Evolutionary conservation across 1,140 invertebrate species (phyloP), one percentile per base, ranked within the genome.

Genomic region (Orius insidiosus): DNA sequence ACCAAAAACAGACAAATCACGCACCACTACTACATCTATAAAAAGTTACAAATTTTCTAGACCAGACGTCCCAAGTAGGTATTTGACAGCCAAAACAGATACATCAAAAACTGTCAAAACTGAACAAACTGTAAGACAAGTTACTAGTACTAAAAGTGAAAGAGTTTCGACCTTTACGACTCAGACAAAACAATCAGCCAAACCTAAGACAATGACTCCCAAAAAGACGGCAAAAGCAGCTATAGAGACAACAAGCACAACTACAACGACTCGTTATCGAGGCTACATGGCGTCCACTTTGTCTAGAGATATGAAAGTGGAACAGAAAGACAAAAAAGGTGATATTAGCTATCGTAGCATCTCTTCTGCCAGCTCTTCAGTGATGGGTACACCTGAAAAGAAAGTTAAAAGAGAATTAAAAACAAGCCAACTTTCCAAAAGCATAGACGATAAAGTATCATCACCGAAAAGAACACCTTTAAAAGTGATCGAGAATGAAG

Each of bases 201-300:
- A 41, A 45, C 6, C 11, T 15, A 43, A 15, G 10, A 5, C n/a
- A 19, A 43, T 43, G 31, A 43, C 14, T 6, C n/a, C 41, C 18
- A 30, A 41, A 41, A 41, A 43, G 41, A 4, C 24, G 7, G 24
- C 24, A 4, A 24, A 43, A 40, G 2, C 15, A 3, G 31, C 2
- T 3, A n/a, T 7, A 5, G 10, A n/a, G 9, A 11, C 14, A 2
- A 5, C 24, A 43, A 3, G 16, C 2, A 24, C 18, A 31, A 43
- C 41, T 9, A 31, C 24, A 5, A 11, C 41, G 32, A 18, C 43
- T 14, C 48, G 36, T 34, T 50, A 47, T 32, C 48, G 46, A 46
- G 62, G 64, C 2, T 67, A 66, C 47, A 66, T 67, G 64, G 60
- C 63, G 44, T 65, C 65, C 1, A 67, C 66, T 31, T 37, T 66